Evolutionary conservation across 2,797 vertebrate species (phyloP), one percentile per base, ranked within the genome.

Genomic region (Paedocypris micromegethes): DNA sequence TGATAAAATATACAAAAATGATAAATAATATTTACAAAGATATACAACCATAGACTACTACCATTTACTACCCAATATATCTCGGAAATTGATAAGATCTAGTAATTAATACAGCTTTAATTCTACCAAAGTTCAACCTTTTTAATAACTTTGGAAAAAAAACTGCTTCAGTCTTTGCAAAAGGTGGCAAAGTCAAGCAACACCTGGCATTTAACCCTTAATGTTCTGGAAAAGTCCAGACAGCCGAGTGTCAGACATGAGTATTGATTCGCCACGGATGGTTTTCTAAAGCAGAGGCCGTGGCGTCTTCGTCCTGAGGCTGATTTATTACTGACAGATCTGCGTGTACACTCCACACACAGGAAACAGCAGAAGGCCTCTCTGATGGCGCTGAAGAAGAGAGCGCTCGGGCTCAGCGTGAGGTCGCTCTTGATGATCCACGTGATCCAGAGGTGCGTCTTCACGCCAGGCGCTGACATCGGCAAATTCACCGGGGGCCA

Each of bases 201-300:
- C 23, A 23, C 23, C 23, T 23, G 23, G 23, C 23, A 23, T 23
- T 23, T 23, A 23, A 23, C 23, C 23, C 23, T 23, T 23, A 23
- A 23, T 23, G 23, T 23, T 23, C 23, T 23, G 23, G 23, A 23
- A 23, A 23, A 23, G 57, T 3, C 9, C 9, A 1, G 38, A 42
- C 41, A 50, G 49, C 40, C 57, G 9, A 57, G 8, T 37, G 57
- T 50, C 57, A 63, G 45, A 55, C n/a, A 38, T 58, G 74, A 3
- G 65, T 77, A 78, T 73, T 70, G 54, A 9, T 73, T 76, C 66
- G 66, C 5, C 50, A 70, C 72, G 68, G 76, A 9, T 55, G 67
- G 58, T 61, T 61, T 50, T 43, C 59, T 70, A 62, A 63, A 49
- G 59, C 59, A 56, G 8, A 64, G 49, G 50, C 42, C 23, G 23